These are phyloP conservation scores for Colaptes auratus DNA, from an alignment of 2,113 vertebrate genomes.

Conservation along the genomic window DNA sequence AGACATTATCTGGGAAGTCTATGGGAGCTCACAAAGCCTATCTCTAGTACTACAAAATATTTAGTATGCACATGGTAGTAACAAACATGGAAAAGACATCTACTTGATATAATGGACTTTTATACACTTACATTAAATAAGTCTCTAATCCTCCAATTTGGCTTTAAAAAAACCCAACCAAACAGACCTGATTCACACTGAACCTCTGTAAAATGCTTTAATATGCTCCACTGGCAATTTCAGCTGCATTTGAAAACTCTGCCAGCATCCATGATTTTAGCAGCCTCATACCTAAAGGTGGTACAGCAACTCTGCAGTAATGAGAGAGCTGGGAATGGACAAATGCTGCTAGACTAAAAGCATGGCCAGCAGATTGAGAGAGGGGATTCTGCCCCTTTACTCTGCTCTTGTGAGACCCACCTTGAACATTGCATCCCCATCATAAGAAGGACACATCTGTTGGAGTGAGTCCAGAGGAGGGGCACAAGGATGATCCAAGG, in stretches of 20 bases:
- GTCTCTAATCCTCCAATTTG: not conserved
- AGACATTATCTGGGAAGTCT: not conserved
- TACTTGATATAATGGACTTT: not conserved
- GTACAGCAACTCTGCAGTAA: not conserved
- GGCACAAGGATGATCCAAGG: no score
- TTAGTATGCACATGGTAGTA: not conserved
- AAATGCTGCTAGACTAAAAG: not conserved
- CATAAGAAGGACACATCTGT: no score
- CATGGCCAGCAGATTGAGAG: no score
- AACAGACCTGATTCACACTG: not conserved
- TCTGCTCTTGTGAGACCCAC: no score
- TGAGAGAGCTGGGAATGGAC: not conserved
- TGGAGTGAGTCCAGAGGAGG: no score
- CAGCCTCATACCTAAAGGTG: not conserved
- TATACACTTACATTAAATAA: not conserved
- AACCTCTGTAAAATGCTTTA: not conserved
- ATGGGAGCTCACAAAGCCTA: not conserved
- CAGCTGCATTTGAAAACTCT: not conserved
- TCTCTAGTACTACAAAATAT: not conserved
- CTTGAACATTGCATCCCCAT: no score
- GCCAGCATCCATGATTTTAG: not conserved
- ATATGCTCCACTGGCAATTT: not conserved
- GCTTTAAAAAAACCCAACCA: not conserved
- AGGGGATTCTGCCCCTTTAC: no score
- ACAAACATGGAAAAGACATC: not conserved